Evolutionary conservation across 2,888 invertebrate genomes (phyloP), one percentile per base, ranked within the genome.

Genomic region (Phyllotreta striolata): DNA sequence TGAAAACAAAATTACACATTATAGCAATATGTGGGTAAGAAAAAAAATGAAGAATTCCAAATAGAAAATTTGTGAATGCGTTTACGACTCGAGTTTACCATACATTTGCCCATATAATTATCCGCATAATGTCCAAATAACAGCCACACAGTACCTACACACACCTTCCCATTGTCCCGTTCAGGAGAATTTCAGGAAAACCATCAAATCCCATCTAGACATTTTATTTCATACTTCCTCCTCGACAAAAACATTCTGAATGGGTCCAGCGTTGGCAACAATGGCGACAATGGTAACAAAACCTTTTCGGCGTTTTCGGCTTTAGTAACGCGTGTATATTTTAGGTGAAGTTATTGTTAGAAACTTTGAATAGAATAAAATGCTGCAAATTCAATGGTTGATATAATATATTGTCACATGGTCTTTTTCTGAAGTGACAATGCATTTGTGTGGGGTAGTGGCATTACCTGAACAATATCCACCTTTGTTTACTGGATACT

Each of bases 321-420:
- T 81, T 81, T 81, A 77, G 80, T 76, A 81, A 81, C 80, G 81
- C 81, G 81, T 82, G 81, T 81, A 80, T 82, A 81, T 81, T 81
- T 81, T 81, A 80, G 79, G 78, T 75, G 58, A 72, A 69, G 71
- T 76, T 70, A 74, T 78, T 78, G 77, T 78, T 72, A 72, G 73
- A 67, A 73, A 73, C 69, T 68, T 51, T 73, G 71, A 72, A 73
- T 72, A 71, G 80, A 79, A 80, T 80, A 79, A 81, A 80, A 80
- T 80, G 78, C 77, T 78, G 77, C 72, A 76, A 77, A 79, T 80
- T 80, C 79, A 79, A 79, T 79, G 75, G 78, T 78, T 76, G 79
- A 81, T 80, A 81, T 80, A 81, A 81, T 80, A 80, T 79, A 81
- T 81, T 81, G 81, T 81, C 80, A 81, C 78, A 80, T 79, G 80